Base-by-base conservation (phyloP, 2,797 vertebrate species). In the Darevskia mixta region DNA sequence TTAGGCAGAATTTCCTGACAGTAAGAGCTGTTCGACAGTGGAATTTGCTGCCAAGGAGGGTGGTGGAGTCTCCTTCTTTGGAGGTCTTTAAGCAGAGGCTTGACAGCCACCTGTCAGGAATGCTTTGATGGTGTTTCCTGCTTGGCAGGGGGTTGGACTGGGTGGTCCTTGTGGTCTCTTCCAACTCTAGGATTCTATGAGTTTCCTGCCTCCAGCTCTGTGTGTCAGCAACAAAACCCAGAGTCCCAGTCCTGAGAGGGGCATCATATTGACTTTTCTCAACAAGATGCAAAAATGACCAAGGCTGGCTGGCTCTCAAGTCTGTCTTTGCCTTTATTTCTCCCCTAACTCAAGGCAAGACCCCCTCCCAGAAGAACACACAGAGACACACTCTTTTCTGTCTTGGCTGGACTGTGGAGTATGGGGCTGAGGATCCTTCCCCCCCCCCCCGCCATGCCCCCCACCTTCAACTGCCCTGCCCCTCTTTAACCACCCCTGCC, bases 381-480 rank as follows among this genome's bases (percentile, higher is more conserved):
- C 27, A 6, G 3, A 13, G 3, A 3, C 78, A 8, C 29, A 3
- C 38, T 4, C 20, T 4, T 3, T 5, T n/a, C 8, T 29, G 3
- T 29, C 11, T 66, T 82, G 61, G 0, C 23, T n/a, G 38, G 10
- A 27, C 7, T 8, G 61, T 77, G 75, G 10, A 29, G 13, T 1
- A 15, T 11, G n/a, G 71, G 32, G 32, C 23, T 32, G n/a, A 69
- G n/a, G 43, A 43, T 18, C 6, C 27, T 27, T 13, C 13, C 0
- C 32, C 23, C 20, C 3, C 20, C 79, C 7, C 18, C 73, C 1
- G 0, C 32, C 8, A 4, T 35, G 29, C 41, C 75, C 20, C 75
- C 2, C 4, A 8, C 58, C 11, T 5, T 2, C 13, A 38, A 13
- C 66, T 3, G 8, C 5, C 13, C 17, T 17, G 3, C 29, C 66